phyloP scores from a whole-genome alignment of 2,113 vertebrate species.

The Eurystomus gularis region DNA sequence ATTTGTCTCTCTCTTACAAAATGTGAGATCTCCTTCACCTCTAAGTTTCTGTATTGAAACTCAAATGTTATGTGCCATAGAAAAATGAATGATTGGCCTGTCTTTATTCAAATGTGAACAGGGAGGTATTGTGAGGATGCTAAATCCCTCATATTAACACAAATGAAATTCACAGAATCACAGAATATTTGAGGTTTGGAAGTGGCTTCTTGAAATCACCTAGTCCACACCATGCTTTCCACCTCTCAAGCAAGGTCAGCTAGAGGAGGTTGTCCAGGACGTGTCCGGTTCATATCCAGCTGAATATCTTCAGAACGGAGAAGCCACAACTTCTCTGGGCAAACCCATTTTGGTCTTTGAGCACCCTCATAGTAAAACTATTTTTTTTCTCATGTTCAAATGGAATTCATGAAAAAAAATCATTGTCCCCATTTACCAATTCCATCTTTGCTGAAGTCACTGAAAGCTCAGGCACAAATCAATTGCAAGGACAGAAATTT shows the following conservation, averaged over 20 bases:
- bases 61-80: neutral
- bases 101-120: neutral
- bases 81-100: accelerated
- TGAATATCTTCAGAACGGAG: neutral
- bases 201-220: neutral
- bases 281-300: neutral
- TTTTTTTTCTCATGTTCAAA: neutral
- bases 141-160: neutral
- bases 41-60: neutral
- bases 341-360: neutral
- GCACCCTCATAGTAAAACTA: neutral
- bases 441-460: neutral
- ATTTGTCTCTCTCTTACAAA: neutral
- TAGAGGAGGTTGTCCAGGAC: neutral
- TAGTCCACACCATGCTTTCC: accelerated
- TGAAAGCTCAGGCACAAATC: neutral
- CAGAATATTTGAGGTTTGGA: neutral
- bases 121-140: neutral
- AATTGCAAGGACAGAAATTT: neutral
- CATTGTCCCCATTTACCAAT: neutral
- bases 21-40: neutral
- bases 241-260: neutral
- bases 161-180: neutral
- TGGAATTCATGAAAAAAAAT: neutral
- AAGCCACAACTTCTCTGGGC: neutral